These are phyloP conservation scores for Dipodomys stephensi DNA, from an alignment of 2,113 vertebrate species.

Conservation along the genomic window DNA sequence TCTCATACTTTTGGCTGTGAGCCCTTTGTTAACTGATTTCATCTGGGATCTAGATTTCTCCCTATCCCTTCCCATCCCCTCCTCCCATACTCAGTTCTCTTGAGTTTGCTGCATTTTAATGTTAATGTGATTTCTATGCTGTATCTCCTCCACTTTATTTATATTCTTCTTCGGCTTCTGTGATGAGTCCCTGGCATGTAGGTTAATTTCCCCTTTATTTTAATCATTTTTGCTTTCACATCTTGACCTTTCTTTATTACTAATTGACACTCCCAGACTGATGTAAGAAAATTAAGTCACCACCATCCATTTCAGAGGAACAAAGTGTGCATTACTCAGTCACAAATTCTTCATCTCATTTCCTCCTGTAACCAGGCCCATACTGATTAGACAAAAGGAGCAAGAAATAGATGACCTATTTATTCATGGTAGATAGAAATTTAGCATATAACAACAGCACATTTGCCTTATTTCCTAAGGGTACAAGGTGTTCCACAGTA, in stretches of 20 bases:
- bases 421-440: slow-evolving; percentile 32
- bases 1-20: background rate
- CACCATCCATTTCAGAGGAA: slow-evolving; percentile 23
- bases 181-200: slow-evolving; percentile 28
- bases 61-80: background rate
- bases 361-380: slow-evolving; percentile 15
- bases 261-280: slow-evolving; percentile 44
- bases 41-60: background rate
- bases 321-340: background rate
- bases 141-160: background rate
- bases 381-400: slow-evolving; percentile 2
- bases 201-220: slow-evolving; percentile 62
- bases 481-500: background rate
- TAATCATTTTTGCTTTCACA: slow-evolving; percentile 64
- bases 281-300: slow-evolving; percentile 58
- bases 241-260: slow-evolving; percentile 65
- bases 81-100: background rate
- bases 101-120: background rate
- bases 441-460: background rate
- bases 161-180: slow-evolving; percentile 24
- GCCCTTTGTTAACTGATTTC: background rate
- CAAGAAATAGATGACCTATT: slow-evolving; percentile 43
- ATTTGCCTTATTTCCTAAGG: slow-evolving; percentile 43
- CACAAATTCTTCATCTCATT: slow-evolving; percentile 48
- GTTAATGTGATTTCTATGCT: background rate